Evolutionary conservation across 1,140 invertebrate species (phyloP).

Genomic region (Sminthurinus signatus): DNA sequence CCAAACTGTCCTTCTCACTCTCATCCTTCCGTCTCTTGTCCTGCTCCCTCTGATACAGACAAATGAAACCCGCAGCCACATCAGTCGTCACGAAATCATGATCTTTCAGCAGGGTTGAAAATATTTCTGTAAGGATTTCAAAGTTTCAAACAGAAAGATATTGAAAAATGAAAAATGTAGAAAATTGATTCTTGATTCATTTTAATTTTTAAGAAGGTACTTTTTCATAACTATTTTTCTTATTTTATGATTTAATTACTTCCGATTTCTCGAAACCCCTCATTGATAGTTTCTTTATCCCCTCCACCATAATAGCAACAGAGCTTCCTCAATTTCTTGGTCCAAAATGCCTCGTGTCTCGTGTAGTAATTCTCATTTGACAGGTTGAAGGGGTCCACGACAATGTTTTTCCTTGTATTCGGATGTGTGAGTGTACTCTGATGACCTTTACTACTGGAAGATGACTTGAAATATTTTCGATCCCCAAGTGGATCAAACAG

Average conservation of each 20-base stretch:
- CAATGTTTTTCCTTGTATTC: no score
- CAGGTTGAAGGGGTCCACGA: constrained; percentile 12
- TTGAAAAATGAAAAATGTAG: neutral
- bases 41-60: constrained; percentile 51
- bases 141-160: neutral
- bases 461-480: no score
- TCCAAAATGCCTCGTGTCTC: constrained; percentile 18
- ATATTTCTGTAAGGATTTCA: constrained; percentile 51
- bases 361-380: neutral
- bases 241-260: constrained; percentile 48
- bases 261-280: constrained; percentile 76
- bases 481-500: constrained; percentile 62
- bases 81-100: constrained; percentile 82
- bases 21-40: neutral
- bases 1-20: neutral
- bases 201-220: no score
- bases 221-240: constrained; percentile 6
- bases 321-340: constrained; percentile 49
- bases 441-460: no score
- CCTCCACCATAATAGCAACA: constrained; percentile 73
- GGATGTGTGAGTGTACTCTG: no score
- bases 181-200: no score
- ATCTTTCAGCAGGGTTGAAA: constrained; percentile 67
- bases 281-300: constrained; percentile 66
- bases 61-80: constrained; percentile 72